Conservation (phyloP, 2,888 invertebrate genomes). For the Corbicula japonica region DNA sequence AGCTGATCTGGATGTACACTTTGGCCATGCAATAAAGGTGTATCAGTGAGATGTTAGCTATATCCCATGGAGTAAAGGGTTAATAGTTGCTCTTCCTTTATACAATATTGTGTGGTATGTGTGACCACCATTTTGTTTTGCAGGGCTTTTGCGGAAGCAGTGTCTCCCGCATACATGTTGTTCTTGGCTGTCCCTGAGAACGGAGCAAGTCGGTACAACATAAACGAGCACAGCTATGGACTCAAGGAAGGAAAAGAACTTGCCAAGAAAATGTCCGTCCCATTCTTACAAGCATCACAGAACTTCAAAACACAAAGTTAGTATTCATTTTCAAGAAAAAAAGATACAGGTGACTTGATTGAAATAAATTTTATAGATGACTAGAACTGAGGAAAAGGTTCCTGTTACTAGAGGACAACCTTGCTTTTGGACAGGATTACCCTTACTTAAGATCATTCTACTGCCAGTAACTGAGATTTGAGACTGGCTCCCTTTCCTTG, state of each 20-base stretch:
- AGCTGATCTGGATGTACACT: too few relatives aligned
- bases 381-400: too few relatives aligned
- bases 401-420: too few relatives aligned
- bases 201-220: slow-evolving; percentile 96
- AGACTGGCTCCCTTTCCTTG: too few relatives aligned
- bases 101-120: neutral
- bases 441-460: too few relatives aligned
- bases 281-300: slow-evolving; percentile 96
- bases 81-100: too few relatives aligned
- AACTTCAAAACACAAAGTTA: slow-evolving; percentile 95
- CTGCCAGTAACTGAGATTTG: too few relatives aligned
- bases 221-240: slow-evolving; percentile 95
- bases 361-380: neutral
- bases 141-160: slow-evolving; percentile 95
- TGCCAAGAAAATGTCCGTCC: slow-evolving; percentile 95
- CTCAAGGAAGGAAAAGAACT: slow-evolving; percentile 97
- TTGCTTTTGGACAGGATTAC: too few relatives aligned
- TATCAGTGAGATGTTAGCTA: too few relatives aligned
- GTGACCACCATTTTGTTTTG: slow-evolving; percentile 74
- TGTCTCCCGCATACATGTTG: slow-evolving; percentile 96
- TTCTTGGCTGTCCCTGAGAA: slow-evolving; percentile 94
- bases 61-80: too few relatives aligned
- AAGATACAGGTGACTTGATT: neutral
- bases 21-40: too few relatives aligned
- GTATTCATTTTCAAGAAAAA: slow-evolving; percentile 71